Evolutionary conservation across 2,888 invertebrate species (phyloP).

Genomic region (Macaria liturata): DNA sequence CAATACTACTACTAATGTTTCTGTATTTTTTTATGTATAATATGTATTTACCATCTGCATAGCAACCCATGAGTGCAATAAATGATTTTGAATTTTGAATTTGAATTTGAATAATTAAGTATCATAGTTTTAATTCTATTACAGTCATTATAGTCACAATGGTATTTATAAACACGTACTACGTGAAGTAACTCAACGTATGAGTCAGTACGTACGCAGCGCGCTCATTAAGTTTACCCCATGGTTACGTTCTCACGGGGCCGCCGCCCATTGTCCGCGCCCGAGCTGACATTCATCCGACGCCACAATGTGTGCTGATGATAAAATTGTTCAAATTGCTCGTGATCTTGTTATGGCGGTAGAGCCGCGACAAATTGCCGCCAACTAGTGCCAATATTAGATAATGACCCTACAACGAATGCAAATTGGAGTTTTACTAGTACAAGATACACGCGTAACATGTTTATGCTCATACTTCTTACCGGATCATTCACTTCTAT

Average conservation of each 20-base stretch:
- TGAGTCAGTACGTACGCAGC: neutral
- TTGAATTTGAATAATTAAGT: no score
- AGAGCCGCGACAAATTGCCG: constrained; percentile 63
- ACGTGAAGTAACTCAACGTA: neutral
- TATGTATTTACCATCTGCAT: no score
- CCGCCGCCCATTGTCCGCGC: constrained; percentile 51
- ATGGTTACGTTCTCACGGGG: constrained; percentile 49
- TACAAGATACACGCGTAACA: constrained; percentile 40
- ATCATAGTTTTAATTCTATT: no score
- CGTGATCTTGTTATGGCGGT: constrained; percentile 62
- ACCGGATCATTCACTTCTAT: constrained; percentile 3
- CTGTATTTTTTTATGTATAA: no score
- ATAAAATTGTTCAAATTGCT: constrained; percentile 77
- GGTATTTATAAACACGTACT: neutral
- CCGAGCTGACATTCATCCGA: constrained; percentile 48
- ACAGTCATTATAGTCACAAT: no score
- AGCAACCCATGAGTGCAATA: no score
- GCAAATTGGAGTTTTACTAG: constrained; percentile 70
- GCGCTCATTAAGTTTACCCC: constrained; percentile 40
- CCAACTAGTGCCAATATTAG: constrained; percentile 70
- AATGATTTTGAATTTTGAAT: no score
- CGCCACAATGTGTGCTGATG: constrained; percentile 62
- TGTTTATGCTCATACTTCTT: constrained; percentile 37
- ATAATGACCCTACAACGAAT: constrained; percentile 74
- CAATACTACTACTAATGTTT: no score